These are phyloP conservation scores for Trachythela sp. DNA, from an alignment of 64 coral and sea anemone genomes.

Conservation along the genomic window DNA sequence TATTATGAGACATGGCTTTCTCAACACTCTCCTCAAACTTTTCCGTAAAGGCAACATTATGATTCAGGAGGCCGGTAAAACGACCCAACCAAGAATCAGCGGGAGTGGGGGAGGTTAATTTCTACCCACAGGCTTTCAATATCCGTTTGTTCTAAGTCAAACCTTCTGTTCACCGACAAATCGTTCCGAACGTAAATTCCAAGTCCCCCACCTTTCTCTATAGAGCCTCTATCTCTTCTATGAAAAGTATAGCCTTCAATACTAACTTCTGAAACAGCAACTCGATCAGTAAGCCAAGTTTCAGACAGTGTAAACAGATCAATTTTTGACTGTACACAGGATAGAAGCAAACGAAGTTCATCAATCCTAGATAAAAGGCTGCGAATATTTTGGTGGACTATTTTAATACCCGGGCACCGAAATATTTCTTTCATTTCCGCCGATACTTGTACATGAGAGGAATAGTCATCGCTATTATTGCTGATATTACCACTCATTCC, in stretches of 20 bases:
- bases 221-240: neutral
- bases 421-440: neutral
- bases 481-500: too few species aligned
- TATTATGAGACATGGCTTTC: neutral
- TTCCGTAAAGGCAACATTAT: too few species aligned
- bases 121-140: slow-evolving; percentile 31
- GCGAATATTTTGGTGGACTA: neutral
- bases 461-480: too few species aligned
- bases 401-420: neutral
- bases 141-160: neutral
- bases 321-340: neutral
- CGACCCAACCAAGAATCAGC: slow-evolving; percentile 10
- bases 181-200: slow-evolving; percentile 27
- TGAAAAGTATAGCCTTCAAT: neutral
- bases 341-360: neutral
- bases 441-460: too few species aligned
- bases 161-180: neutral
- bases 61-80: slow-evolving; percentile 34
- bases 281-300: neutral
- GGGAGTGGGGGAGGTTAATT: neutral
- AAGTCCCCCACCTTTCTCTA: neutral
- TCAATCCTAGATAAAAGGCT: neutral
- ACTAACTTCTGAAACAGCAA: neutral
- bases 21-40: neutral
- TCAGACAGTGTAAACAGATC: neutral